Percentiles rank a stretch among this genome's conserved stretches.
Conservation (phyloP, 2,888 invertebrate genomes). For the Neuroscelio doddi region DNA sequence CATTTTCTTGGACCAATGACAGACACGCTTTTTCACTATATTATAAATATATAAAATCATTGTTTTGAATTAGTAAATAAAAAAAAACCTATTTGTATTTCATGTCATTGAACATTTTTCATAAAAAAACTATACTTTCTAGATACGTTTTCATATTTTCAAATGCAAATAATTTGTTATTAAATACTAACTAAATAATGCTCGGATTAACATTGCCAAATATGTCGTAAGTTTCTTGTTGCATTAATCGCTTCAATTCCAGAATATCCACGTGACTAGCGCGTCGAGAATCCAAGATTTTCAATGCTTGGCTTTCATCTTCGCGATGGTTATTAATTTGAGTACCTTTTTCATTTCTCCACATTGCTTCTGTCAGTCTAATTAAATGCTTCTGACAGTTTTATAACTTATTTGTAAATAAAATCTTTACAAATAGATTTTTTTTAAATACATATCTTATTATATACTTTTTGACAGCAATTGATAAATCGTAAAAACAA, state of each 20-base stretch:
- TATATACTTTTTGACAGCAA: too few species aligned
- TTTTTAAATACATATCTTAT: too few species aligned
- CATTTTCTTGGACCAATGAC: slow-evolving; percentile 72
- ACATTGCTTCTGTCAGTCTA: slow-evolving; percentile 1
- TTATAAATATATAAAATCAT: background rate
- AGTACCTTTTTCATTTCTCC: slow-evolving; percentile 15
- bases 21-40: slow-evolving; percentile 73
- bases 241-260: slow-evolving; percentile 10
- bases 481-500: too few species aligned
- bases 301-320: background rate
- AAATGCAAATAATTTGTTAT: too few species aligned
- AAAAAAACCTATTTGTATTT: too few species aligned
- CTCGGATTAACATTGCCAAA: slow-evolving; percentile 10
- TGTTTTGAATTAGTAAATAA: too few species aligned
- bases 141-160: background rate
- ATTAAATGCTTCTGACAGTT: slow-evolving; percentile 7
- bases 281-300: slow-evolving; percentile 1
- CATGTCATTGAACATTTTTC: too few species aligned
- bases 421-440: too few species aligned
- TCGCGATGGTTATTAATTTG: too few species aligned
- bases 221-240: slow-evolving; percentile 5
- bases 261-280: slow-evolving; percentile 16
- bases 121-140: too few species aligned
- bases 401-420: too few species aligned
- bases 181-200: slow-evolving; percentile 13